Evolutionary conservation across 2,888 invertebrate genomes (phyloP).

Genomic region (Pocota personata): DNA sequence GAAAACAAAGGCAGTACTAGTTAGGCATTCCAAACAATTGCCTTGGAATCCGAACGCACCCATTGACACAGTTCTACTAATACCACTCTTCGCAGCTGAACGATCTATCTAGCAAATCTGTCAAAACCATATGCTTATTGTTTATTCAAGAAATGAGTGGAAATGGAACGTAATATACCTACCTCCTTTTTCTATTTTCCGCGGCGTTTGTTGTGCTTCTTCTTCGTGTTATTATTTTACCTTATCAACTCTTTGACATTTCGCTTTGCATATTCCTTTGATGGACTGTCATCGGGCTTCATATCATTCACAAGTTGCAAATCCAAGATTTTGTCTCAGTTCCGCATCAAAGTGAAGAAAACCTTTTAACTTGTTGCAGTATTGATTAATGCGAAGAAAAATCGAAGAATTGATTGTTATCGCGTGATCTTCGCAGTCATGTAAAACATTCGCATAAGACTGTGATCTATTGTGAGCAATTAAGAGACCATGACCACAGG

Average conservation of each 20-base stretch:
- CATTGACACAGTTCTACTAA: too few species aligned
- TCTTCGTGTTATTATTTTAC: slow-evolving; percentile 48
- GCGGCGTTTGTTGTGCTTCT: slow-evolving; percentile 21
- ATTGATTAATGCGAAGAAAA: slow-evolving; percentile 56
- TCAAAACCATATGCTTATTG: background rate
- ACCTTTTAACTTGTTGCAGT: slow-evolving; percentile 63
- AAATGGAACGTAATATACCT: background rate
- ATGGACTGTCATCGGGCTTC: slow-evolving; percentile 28
- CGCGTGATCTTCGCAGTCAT: slow-evolving; percentile 42
- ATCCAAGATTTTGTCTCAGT: slow-evolving; percentile 40
- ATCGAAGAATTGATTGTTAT: slow-evolving; percentile 56
- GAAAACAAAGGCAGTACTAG: too few species aligned
- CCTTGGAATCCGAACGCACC: too few species aligned
- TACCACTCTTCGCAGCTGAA: background rate
- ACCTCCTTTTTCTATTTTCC: slow-evolving; percentile 49
- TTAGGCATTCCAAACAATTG: too few species aligned
- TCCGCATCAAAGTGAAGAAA: slow-evolving; percentile 18
- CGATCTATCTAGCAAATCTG: background rate
- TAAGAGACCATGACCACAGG: slow-evolving; percentile 39
- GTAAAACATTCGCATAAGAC: slow-evolving; percentile 7
- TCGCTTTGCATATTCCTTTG: slow-evolving; percentile 8
- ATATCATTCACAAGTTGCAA: slow-evolving; percentile 35
- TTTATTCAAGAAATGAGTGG: background rate
- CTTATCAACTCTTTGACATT: slow-evolving; percentile 64
- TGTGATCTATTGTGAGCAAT: slow-evolving; percentile 8